phyloP scores from a whole-genome alignment of 2,888 invertebrate species.

The Lithophane socia region DNA sequence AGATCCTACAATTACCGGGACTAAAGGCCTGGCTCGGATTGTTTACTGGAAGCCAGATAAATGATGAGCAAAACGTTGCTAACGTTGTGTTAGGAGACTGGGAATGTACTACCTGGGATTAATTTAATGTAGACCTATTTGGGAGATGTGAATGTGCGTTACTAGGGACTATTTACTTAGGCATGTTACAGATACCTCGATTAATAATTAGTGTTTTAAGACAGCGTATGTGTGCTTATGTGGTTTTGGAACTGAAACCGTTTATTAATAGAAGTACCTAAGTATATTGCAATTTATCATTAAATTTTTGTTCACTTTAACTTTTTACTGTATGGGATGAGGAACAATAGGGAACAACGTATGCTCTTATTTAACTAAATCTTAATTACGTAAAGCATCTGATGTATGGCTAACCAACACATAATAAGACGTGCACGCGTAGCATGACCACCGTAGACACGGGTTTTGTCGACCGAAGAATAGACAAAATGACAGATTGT shows the following conservation, averaged over 20 bases:
- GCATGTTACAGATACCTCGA: neutral
- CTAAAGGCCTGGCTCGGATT: constrained; percentile 36
- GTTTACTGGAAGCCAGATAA: constrained; percentile 54
- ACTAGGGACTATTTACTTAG: constrained; percentile 3
- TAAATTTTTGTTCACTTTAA: neutral
- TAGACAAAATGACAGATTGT: no score
- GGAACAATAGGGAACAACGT: neutral
- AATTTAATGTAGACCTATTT: constrained; percentile 45
- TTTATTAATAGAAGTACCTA: neutral
- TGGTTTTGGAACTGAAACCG: neutral
- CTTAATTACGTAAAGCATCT: neutral
- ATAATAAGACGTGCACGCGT: neutral
- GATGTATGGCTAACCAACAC: no score
- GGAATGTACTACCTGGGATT: constrained; percentile 41
- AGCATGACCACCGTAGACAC: no score
- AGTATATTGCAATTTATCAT: neutral
- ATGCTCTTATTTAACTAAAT: no score
- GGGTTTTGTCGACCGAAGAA: no score
- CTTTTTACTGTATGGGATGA: neutral
- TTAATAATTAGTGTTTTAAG: constrained; percentile 4
- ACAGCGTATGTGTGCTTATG: neutral
- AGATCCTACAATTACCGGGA: constrained; percentile 52
- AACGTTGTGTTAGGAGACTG: constrained; percentile 37
- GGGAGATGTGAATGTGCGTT: constrained; percentile 14
- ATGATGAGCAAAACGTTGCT: constrained; percentile 42